Evolutionary conservation across 2,888 invertebrate species (phyloP).

Genomic region (Heliconius cydno): DNA sequence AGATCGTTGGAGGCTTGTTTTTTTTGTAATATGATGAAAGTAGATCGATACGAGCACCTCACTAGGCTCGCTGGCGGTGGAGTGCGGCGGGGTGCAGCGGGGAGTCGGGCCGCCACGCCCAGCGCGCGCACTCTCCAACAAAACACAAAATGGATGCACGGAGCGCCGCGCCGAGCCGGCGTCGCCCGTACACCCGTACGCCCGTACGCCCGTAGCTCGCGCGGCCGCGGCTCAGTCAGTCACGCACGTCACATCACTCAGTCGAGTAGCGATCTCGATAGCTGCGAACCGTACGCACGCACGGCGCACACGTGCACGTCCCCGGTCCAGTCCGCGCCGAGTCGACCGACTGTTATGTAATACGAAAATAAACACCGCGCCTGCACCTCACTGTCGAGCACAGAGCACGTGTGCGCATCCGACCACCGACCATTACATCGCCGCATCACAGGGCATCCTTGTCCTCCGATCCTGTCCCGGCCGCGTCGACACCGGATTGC

Average conservation of each 20-base stretch:
- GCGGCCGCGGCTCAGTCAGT: constrained; percentile 63
- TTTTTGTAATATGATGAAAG: constrained; percentile 28
- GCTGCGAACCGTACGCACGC: constrained; percentile 70
- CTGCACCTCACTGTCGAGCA: constrained; percentile 65
- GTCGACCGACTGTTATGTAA: constrained; percentile 66
- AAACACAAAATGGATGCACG: constrained; percentile 73
- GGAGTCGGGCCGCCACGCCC: constrained; percentile 71
- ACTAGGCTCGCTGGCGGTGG: constrained; percentile 55
- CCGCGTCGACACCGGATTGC: constrained; percentile 29
- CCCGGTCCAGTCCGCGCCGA: constrained; percentile 57
- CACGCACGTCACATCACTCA: constrained; percentile 70
- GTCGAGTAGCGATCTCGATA: constrained; percentile 73
- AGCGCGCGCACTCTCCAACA: constrained; percentile 77
- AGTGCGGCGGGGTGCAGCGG: constrained; percentile 52
- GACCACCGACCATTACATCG: constrained; percentile 45
- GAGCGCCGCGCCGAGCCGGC: constrained; percentile 66
- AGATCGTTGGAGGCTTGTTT: not conserved
- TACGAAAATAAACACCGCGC: constrained; percentile 68
- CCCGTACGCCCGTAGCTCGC: constrained; percentile 47
- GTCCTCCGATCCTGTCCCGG: constrained; percentile 36
- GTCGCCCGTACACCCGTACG: constrained; percentile 47
- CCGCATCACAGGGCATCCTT: constrained; percentile 38
- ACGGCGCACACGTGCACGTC: constrained; percentile 71
- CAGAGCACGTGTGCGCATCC: constrained; percentile 70
- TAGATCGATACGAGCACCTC: constrained; percentile 44